Percentiles rank a stretch among this genome's conserved stretches.
Evolutionary conservation across 1,140 invertebrate species (phyloP).

Genomic region (Holotrichia oblita): DNA sequence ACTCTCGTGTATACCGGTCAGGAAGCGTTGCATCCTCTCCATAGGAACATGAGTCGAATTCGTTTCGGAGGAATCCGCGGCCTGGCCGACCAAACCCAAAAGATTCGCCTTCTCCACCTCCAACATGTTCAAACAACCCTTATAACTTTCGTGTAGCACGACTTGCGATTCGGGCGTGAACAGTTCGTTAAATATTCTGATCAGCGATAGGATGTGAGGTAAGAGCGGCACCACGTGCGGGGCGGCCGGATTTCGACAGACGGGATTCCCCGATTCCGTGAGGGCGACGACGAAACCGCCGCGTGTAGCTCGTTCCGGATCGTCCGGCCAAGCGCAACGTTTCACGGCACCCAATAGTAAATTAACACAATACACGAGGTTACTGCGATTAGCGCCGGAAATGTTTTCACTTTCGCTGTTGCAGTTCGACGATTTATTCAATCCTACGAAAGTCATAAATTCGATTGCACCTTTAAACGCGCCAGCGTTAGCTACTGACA

Average conservation of each 20-base stretch:
- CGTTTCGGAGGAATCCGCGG: constrained; percentile 61
- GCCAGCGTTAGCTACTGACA: constrained; percentile 65
- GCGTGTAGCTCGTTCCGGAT: constrained; percentile 77
- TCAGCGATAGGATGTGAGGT: constrained; percentile 78
- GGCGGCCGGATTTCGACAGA: constrained; percentile 86
- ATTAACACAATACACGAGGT: constrained; percentile 76
- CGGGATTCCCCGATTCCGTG: constrained; percentile 68
- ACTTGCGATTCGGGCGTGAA: constrained; percentile 74
- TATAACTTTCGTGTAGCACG: constrained; percentile 73
- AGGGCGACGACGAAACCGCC: constrained; percentile 84
- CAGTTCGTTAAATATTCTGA: constrained; percentile 81
- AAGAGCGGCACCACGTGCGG: constrained; percentile 82
- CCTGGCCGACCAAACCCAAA: constrained; percentile 66
- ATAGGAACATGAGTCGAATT: constrained; percentile 65
- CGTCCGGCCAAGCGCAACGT: constrained; percentile 83
- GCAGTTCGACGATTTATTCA: constrained; percentile 72
- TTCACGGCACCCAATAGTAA: constrained; percentile 85
- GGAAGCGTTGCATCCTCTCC: constrained; percentile 84
- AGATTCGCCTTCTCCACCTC: constrained; percentile 76
- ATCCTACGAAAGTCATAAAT: constrained; percentile 81
- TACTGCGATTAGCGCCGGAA: constrained; percentile 67
- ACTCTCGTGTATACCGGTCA: constrained; percentile 74
- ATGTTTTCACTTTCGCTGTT: constrained; percentile 67
- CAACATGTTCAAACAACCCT: constrained; percentile 73
- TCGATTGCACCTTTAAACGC: constrained; percentile 70